Conservation (phyloP, 2,888 invertebrate genomes). For the Tipula helvola region DNA sequence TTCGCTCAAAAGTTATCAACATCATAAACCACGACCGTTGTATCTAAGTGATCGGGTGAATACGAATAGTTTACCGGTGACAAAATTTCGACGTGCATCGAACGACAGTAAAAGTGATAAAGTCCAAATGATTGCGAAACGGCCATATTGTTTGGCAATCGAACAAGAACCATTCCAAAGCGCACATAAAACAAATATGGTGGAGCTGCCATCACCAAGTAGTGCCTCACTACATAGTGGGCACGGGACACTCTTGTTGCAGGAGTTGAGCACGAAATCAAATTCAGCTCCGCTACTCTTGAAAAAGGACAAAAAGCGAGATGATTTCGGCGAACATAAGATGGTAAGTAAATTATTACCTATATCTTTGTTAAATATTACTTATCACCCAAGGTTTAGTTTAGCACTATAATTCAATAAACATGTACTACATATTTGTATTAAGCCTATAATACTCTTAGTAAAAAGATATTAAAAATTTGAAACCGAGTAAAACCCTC, state of each 20-base stretch:
- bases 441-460: background rate
- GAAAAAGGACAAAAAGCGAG: slow-evolving; percentile 30
- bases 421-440: no score
- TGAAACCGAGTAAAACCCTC: background rate
- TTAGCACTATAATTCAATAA: background rate
- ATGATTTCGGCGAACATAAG: slow-evolving; percentile 32
- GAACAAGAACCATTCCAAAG: slow-evolving; percentile 33
- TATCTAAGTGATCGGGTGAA: background rate
- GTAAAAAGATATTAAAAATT: background rate
- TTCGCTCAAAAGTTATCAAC: background rate
- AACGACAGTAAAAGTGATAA: slow-evolving; percentile 17
- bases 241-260: slow-evolving; percentile 27
- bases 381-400: background rate
- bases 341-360: slow-evolving; percentile 29
- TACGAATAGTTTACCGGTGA: slow-evolving; percentile 7
- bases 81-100: background rate
- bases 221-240: slow-evolving; percentile 35
- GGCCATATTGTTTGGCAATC: slow-evolving; percentile 29
- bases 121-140: slow-evolving; percentile 24
- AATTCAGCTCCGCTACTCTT: slow-evolving; percentile 35
- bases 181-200: slow-evolving; percentile 23
- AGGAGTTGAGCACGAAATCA: slow-evolving; percentile 34
- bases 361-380: no score
- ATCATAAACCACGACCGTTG: background rate
- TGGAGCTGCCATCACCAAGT: slow-evolving; percentile 34